A percentile compares a stretch with the other conserved stretches of the same genome.
Conservation (phyloP, 2,888 invertebrate species). For the Dryomyza anilis region DNA sequence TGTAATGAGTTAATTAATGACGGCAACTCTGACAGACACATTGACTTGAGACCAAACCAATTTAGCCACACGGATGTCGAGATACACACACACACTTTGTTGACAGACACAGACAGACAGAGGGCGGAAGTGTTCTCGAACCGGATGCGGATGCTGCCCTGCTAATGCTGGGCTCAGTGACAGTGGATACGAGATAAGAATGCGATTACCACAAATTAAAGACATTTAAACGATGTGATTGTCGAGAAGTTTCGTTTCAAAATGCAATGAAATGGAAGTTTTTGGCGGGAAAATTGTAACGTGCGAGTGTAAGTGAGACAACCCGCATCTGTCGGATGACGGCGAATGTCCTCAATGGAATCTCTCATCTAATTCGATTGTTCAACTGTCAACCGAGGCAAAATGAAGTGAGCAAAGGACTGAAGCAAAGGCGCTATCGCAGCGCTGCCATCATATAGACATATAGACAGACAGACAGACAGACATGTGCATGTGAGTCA, state of each 20-base stretch:
- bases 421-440: background rate
- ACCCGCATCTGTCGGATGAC: background rate
- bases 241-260: background rate
- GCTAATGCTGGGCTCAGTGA: background rate
- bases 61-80: no score
- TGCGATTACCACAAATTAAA: constrained; percentile 5
- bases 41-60: background rate
- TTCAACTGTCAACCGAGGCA: background rate
- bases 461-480: background rate
- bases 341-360: background rate
- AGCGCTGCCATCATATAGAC: background rate
- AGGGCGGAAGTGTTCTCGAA: no score
- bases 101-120: no score
- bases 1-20: background rate
- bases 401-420: background rate
- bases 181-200: background rate
- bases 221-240: background rate
- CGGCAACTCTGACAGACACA: background rate
- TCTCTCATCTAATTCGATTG: constrained; percentile 4
- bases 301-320: background rate
- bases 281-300: no score
- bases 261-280: background rate
- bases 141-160: background rate
- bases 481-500: background rate
- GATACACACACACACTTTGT: no score